Conservation (phyloP, 2,888 invertebrate species). For the Melanostoma mellinum region DNA sequence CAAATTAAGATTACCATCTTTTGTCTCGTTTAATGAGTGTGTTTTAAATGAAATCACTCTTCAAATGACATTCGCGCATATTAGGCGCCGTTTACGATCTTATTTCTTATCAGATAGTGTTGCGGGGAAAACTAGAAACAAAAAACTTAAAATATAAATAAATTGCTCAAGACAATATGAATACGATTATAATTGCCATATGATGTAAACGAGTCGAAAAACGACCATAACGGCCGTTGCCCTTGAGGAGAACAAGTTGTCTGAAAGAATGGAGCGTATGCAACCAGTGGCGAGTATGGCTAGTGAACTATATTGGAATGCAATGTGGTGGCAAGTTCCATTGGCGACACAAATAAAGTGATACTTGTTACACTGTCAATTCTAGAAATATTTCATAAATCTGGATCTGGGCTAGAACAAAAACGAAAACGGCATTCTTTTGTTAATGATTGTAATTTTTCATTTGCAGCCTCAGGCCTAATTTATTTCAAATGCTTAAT, state of each 20-base stretch:
- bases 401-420: conserved; percentile 19
- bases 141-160: too few species aligned
- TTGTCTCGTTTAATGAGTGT: too few species aligned
- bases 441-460: background rate
- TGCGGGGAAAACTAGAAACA: too few species aligned
- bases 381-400: conserved; percentile 60
- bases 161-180: too few species aligned
- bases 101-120: too few species aligned
- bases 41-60: too few species aligned
- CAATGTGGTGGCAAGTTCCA: conserved; percentile 46
- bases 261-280: conserved; percentile 17
- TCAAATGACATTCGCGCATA: too few species aligned
- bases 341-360: conserved; percentile 38
- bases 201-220: too few species aligned
- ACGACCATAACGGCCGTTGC: background rate
- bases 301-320: conserved; percentile 44
- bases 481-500: conserved; percentile 1
- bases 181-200: too few species aligned
- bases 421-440: conserved; percentile 41
- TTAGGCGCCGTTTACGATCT: too few species aligned
- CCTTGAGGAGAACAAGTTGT: conserved; percentile 59
- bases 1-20: too few species aligned
- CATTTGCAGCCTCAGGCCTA: conserved; percentile 24
- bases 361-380: conserved; percentile 52
- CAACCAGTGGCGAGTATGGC: background rate